Base-by-base conservation (phyloP, 2,797 vertebrate genomes). In the Catamblyrhynchus diadema region DNA sequence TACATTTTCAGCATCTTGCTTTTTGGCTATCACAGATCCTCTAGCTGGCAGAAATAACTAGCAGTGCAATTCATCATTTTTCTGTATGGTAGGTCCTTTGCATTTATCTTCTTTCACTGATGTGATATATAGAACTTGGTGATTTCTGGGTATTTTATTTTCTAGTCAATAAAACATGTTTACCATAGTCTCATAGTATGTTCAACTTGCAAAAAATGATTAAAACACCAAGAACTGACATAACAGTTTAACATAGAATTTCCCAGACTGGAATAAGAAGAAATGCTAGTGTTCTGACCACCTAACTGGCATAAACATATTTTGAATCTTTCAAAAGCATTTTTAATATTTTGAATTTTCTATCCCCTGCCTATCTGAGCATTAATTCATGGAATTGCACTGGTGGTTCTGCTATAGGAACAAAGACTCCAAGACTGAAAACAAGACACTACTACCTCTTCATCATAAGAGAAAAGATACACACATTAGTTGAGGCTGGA, bases 121-220 rank as follows among this genome's bases (percentile, higher is more conserved):
- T 50, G 27, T 74, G 56, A 50, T 74, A 57, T 15, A 72, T 50
- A 65, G 93, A 85, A 80, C 21, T 32, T 56, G 19, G 33, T 71
- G 66, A 69, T 81, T 92, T 79, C 56, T 88, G 28, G 8, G 23
- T 93, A n/a, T 72, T 78, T 90, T 84, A 50, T 91, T 91, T 95
- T 88, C 41, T 87, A 6, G 64, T 78, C 48, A 85, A n/a, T 78
- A 64, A 42, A 86, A 90, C 72, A 67, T 10, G 13, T 32, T 80
- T 71, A 9, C n/a, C 80, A 12, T 64, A 48, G n/a, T 95, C 44
- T 88, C 32, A 45, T 65, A 54, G 44, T 61, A 70, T 19, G 12
- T 51, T 18, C 42, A 85, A 50, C 14, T 72, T 91, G 60, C 19
- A 79, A 93, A 54, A 33, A 75, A 30, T 1, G 3, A 80, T 67